phyloP scores from a whole-genome alignment of 2,888 invertebrate species.

The Tanypteryx hageni region DNA sequence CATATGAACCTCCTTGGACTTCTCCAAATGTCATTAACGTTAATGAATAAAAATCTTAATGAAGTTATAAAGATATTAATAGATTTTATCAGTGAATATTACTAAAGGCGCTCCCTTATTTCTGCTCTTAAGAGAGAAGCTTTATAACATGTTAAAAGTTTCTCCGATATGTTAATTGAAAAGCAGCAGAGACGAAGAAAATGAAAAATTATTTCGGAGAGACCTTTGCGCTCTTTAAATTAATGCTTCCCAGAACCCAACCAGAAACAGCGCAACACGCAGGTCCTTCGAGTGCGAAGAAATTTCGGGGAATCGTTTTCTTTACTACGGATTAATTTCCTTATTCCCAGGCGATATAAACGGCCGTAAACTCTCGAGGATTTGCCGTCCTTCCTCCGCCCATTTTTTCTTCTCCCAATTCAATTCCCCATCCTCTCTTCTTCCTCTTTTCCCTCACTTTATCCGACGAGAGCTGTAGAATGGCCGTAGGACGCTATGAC shows the following conservation, averaged over 20 bases:
- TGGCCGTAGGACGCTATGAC: neutral
- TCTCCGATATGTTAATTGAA: too few species aligned
- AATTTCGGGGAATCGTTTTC: conserved; percentile 5
- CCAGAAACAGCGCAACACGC: neutral
- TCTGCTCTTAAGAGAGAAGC: too few species aligned
- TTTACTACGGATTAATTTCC: conserved; percentile 47
- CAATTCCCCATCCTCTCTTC: too few species aligned
- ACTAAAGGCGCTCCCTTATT: too few species aligned
- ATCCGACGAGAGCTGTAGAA: neutral
- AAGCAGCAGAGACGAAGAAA: too few species aligned
- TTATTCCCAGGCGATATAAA: conserved; percentile 33
- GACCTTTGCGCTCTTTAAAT: neutral
- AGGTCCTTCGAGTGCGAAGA: neutral
- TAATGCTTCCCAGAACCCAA: neutral
- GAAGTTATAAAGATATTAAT: too few species aligned
- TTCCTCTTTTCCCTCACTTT: neutral
- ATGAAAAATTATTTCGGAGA: neutral
- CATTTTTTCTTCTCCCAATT: neutral
- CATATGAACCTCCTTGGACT: too few species aligned
- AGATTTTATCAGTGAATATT: too few species aligned
- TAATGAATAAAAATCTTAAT: too few species aligned
- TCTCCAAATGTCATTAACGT: too few species aligned
- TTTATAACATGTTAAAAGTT: too few species aligned
- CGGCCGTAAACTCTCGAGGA: conserved; percentile 38
- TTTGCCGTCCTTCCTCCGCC: neutral